A percentile compares a stretch with the other conserved stretches of the same genome.
Evolutionary conservation across 2,888 invertebrate genomes (phyloP).

Genomic region (Limnephilus auricula): DNA sequence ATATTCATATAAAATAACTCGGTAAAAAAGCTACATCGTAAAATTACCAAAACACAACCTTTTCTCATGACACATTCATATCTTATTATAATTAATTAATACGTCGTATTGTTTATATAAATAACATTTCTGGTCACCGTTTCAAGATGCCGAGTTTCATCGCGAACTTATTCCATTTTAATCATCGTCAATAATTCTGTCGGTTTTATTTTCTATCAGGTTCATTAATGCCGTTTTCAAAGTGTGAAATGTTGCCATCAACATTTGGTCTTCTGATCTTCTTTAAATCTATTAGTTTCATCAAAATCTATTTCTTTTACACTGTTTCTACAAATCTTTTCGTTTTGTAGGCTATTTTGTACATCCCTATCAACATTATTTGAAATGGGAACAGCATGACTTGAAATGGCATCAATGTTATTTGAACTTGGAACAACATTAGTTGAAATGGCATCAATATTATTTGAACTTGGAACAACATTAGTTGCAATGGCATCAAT

Average conservation of each 20-base stretch:
- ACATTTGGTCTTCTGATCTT: background rate
- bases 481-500: no score
- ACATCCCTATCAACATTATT: background rate
- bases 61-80: background rate
- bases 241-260: background rate
- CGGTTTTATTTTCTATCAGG: background rate
- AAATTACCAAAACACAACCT: background rate
- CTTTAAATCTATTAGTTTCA: background rate
- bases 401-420: background rate
- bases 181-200: background rate
- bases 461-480: background rate
- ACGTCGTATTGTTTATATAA: background rate
- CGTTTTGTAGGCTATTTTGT: background rate
- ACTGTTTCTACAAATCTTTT: constrained; percentile 12
- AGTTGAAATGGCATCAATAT: background rate
- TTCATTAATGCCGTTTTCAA: background rate
- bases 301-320: background rate
- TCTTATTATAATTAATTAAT: background rate
- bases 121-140: background rate
- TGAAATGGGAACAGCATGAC: background rate
- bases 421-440: background rate
- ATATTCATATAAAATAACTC: background rate
- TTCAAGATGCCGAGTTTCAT: background rate
- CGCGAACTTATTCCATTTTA: background rate
- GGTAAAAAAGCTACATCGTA: background rate